Conservation (phyloP, 1,140 invertebrate species). For the Pseudobourletiella spinata region DNA sequence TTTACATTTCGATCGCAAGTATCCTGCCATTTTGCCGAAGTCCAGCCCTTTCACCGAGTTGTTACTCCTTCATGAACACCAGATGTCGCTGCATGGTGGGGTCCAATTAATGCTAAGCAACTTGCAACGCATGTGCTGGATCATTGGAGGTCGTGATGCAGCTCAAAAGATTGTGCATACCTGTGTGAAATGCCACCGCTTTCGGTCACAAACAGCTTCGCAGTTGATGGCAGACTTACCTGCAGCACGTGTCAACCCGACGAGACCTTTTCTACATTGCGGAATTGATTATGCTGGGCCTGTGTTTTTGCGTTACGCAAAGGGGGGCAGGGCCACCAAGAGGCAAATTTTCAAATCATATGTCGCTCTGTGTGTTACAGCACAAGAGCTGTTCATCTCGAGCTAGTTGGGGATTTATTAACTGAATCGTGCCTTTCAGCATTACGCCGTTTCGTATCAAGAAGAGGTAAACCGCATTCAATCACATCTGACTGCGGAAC, state of each 20-base stretch:
- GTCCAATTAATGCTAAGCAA: slow-evolving; percentile 36
- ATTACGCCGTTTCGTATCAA: slow-evolving; percentile 39
- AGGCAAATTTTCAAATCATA: no score
- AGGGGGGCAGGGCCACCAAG: slow-evolving; percentile 10
- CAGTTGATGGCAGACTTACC: slow-evolving; percentile 40
- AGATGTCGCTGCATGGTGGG: slow-evolving; percentile 38
- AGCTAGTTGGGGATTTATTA: slow-evolving; percentile 35
- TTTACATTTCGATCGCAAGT: slow-evolving; percentile 31
- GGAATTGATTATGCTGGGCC: slow-evolving; percentile 43
- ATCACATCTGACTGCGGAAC: slow-evolving; percentile 39
- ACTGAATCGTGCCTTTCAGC: slow-evolving; percentile 38
- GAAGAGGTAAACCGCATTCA: slow-evolving; percentile 36
- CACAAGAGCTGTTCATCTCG: slow-evolving; percentile 37
- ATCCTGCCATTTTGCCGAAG: slow-evolving; percentile 38
- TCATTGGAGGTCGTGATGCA: slow-evolving; percentile 7
- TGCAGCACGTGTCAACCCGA: slow-evolving; percentile 30
- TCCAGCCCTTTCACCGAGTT: slow-evolving; percentile 36
- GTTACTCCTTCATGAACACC: slow-evolving; percentile 39
- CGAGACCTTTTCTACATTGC: slow-evolving; percentile 36
- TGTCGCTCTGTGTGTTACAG: slow-evolving; percentile 22
- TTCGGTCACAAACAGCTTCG: slow-evolving; percentile 9
- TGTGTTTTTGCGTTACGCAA: slow-evolving; percentile 37
- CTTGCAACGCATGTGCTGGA: slow-evolving; percentile 34
- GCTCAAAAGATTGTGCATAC: slow-evolving; percentile 12
- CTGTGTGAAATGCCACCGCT: slow-evolving; percentile 32